Evolutionary conservation across 2,888 invertebrate species (phyloP).

Genomic region (Kryphioiulus occultus): DNA sequence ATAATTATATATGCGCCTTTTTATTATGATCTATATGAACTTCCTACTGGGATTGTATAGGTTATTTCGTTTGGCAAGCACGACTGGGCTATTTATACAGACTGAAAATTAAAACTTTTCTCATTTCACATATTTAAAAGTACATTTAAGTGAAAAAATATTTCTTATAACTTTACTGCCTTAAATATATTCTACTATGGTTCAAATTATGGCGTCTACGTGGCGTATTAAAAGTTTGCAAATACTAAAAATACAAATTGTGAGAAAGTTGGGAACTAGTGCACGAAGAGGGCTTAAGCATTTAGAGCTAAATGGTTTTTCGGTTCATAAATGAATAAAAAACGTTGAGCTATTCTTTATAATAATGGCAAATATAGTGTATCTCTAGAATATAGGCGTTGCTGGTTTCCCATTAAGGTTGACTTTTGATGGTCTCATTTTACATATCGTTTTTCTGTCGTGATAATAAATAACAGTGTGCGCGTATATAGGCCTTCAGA

Average conservation of each 20-base stretch:
- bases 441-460: neutral
- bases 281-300: neutral
- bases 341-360: neutral
- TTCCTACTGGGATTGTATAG: neutral
- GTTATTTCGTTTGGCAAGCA: neutral
- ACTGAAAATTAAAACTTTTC: neutral
- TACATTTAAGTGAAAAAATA: neutral
- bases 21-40: neutral
- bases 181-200: neutral
- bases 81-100: neutral
- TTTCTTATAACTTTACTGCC: neutral
- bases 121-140: neutral
- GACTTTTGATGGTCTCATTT: neutral
- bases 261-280: neutral
- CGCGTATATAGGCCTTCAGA: neutral
- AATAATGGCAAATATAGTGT: conserved; percentile 5
- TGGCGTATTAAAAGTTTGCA: neutral
- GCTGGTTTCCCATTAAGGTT: conserved; percentile 5
- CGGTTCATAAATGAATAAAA: neutral
- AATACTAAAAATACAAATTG: neutral
- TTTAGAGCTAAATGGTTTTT: neutral
- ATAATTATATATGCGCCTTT: neutral
- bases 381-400: neutral
- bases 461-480: neutral
- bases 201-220: neutral